These are phyloP conservation scores for Noctua janthe DNA, from an alignment of 2,888 invertebrate species.

Conservation along the genomic window DNA sequence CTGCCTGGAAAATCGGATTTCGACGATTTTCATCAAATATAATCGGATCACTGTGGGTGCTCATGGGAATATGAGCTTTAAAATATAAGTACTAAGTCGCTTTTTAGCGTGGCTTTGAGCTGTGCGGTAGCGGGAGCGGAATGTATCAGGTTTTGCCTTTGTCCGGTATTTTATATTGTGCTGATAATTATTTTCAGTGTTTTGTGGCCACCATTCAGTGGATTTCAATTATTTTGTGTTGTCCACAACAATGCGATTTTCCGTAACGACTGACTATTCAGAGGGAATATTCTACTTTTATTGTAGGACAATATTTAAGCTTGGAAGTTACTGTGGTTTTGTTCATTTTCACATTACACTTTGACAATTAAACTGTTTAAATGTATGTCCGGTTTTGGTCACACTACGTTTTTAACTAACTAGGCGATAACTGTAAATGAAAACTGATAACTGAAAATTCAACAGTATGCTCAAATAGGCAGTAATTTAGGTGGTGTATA, in stretches of 20 bases:
- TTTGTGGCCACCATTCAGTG: conserved; percentile 40
- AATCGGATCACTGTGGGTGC: conserved; percentile 63
- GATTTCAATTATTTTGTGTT: conserved; percentile 52
- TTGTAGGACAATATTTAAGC: conserved; percentile 6
- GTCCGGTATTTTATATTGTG: conserved; percentile 41
- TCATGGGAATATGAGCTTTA: conserved; percentile 65
- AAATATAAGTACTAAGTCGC: conserved; percentile 35
- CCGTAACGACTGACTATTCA: conserved; percentile 27
- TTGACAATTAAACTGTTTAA: background rate
- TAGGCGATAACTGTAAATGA: no score
- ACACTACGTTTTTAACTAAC: no score
- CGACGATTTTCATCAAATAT: conserved; percentile 72
- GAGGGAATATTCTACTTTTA: background rate
- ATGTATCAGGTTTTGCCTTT: conserved; percentile 47
- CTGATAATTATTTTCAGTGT: conserved; percentile 55
- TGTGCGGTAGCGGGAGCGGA: conserved; percentile 36
- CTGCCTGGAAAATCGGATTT: conserved; percentile 73
- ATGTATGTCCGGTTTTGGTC: no score
- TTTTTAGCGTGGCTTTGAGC: conserved; percentile 42
- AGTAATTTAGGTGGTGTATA: background rate
- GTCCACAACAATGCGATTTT: conserved; percentile 26
- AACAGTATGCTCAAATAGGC: background rate
- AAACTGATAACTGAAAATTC: background rate
- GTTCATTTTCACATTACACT: background rate
- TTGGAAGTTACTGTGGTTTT: conserved; percentile 3